phyloP scores from a whole-genome alignment of 1,140 invertebrate species.

The Rhysida immarginata region DNA sequence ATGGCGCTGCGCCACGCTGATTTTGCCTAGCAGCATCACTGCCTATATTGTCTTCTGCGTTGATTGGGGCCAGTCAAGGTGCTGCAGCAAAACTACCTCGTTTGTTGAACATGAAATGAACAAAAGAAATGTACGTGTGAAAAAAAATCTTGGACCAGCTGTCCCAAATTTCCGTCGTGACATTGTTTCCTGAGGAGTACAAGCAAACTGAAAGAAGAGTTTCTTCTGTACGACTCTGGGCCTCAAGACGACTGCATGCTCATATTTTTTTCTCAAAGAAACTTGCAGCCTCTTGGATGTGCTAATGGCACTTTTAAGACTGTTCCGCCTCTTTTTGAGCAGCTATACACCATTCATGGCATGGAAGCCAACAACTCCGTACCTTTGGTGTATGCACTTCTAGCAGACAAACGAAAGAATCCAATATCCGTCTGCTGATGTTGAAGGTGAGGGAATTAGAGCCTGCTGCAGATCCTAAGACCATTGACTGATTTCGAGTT shows the following conservation, averaged over 20 bases:
- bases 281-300: slow-evolving; percentile 9
- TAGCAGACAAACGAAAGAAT: not conserved
- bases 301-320: slow-evolving; percentile 11
- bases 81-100: too few relatives aligned
- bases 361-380: slow-evolving; percentile 6
- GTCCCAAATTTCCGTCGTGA: too few relatives aligned
- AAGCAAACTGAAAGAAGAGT: not conserved
- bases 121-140: too few relatives aligned
- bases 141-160: too few relatives aligned
- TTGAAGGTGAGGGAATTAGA: not conserved
- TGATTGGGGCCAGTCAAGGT: too few relatives aligned
- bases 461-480: slow-evolving; percentile 1
- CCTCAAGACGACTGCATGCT: not conserved
- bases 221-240: not conserved
- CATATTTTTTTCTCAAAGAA: slow-evolving; percentile 7
- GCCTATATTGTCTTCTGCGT: too few relatives aligned
- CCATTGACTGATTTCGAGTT: slow-evolving; percentile 12
- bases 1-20: too few relatives aligned
- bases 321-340: slow-evolving; percentile 10
- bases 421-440: not conserved
- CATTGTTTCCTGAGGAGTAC: too few relatives aligned
- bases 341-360: slow-evolving; percentile 12
- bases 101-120: too few relatives aligned
- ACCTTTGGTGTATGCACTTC: slow-evolving; percentile 2
- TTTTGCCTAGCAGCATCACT: too few relatives aligned